phyloP scores from a whole-genome alignment of 2,888 invertebrate species.

The Ernsta delagoae region DNA sequence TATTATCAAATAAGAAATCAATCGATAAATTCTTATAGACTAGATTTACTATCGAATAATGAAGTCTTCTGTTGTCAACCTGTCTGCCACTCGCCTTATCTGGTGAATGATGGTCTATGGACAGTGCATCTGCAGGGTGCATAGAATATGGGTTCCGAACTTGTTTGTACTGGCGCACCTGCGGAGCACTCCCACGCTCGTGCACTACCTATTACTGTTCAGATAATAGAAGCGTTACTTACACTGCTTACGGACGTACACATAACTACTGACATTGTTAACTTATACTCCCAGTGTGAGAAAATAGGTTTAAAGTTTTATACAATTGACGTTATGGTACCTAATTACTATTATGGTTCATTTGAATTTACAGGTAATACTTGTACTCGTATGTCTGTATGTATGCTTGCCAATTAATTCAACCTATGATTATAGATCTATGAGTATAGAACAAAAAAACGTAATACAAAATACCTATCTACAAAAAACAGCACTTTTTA shows the following conservation, averaged over 20 bases:
- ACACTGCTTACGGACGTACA: conserved; percentile 27
- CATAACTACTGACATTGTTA: conserved; percentile 34
- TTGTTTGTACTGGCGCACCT: conserved; percentile 67
- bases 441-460: too few relatives aligned
- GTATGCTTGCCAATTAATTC: too few relatives aligned
- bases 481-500: too few relatives aligned
- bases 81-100: conserved; percentile 19
- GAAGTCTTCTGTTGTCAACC: conserved; percentile 2
- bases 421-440: too few relatives aligned
- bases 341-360: not conserved
- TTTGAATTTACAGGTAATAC: not conserved
- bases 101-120: conserved; percentile 48
- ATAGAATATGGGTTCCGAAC: conserved; percentile 48
- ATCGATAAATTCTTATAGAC: too few relatives aligned
- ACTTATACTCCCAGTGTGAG: conserved; percentile 22
- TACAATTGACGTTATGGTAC: not conserved
- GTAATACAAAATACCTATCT: too few relatives aligned
- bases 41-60: not conserved
- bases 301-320: conserved; percentile 3
- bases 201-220: conserved; percentile 48
- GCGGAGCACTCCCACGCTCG: conserved; percentile 77
- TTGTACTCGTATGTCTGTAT: too few relatives aligned
- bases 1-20: too few relatives aligned
- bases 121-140: conserved; percentile 40
- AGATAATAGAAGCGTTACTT: conserved; percentile 39